Conservation (phyloP, 2,888 invertebrate species). For the Epinotia demarniana region DNA sequence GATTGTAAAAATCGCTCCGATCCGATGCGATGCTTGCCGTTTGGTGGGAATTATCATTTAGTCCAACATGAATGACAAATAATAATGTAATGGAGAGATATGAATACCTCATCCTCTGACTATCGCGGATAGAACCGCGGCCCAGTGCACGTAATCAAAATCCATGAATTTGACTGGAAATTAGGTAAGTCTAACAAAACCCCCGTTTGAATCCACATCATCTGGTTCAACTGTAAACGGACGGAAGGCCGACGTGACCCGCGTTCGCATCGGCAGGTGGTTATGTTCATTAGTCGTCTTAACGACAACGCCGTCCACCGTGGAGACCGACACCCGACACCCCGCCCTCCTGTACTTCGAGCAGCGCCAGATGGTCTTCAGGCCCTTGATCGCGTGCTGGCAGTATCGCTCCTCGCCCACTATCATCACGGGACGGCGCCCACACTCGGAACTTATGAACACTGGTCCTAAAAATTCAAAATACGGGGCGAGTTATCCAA, state of each 20-base stretch:
- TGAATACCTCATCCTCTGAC: no score
- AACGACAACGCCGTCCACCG: neutral
- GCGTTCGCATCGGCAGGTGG: neutral
- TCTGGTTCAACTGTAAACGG: neutral
- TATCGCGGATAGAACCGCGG: no score
- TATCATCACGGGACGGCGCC: slow-evolving; percentile 20
- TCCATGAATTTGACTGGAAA: no score
- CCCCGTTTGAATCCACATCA: neutral
- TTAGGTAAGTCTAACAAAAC: no score
- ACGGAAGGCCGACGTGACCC: neutral
- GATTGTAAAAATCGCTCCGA: no score
- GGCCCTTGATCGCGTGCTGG: neutral
- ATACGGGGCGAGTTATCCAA: neutral
- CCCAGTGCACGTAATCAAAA: no score
- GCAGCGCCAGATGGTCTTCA: slow-evolving; percentile 22
- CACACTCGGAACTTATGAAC: neutral
- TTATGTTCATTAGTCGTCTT: slow-evolving; percentile 15
- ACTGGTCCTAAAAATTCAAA: slow-evolving; percentile 8
- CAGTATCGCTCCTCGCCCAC: slow-evolving; percentile 20
- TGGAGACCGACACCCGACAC: slow-evolving; percentile 6
- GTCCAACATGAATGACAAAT: no score
- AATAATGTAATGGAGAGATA: no score
- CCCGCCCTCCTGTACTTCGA: slow-evolving; percentile 14
- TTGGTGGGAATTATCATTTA: no score
- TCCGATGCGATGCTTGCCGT: no score